Evolutionary conservation across 2,113 vertebrate species (phyloP), one percentile per base, ranked within the genome.

Genomic region (Ascaphus truei): DNA sequence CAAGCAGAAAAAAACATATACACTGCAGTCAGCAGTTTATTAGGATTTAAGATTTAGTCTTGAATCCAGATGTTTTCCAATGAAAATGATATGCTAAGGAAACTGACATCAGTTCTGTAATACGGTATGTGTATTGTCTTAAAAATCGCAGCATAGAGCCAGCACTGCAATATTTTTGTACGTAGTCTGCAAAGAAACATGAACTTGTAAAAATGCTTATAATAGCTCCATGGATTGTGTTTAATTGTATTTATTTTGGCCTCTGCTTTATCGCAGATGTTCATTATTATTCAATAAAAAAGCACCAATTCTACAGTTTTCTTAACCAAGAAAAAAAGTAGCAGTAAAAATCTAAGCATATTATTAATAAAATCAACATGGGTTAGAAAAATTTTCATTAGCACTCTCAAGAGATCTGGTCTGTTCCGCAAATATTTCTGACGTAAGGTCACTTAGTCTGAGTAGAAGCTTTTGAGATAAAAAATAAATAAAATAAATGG

Each of bases 171-270:
- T 45, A 61, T 25, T 61, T 45, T 9, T 23, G 18, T 43, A n/a
- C n/a, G 37, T n/a, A 59, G 36, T 39, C 18, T 57, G 30, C 43
- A 16, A 23, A 30, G 27, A 26, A 30, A 53, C 27, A 13, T 13
- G n/a, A 61, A 29, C 37, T 45, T 45, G 9, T 30, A 20, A 18
- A 45, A 45, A 27, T 18, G 22, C 37, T 53, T 53, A 45, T 26
- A 45, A 45, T 16, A 61, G n/a, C n/a, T 30, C 25, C n/a, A 3
- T 16, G 3, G 26, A 27, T 45, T 45, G 16, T 61, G 58, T 61
- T 61, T 61, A 22, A 57, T 57, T 57, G 31, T 57, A 57, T 57
- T 57, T 57, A 15, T 57, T 57, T 57, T 57, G 53, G 53, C 53
- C 30, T 57, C 7, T 1, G 9, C 27, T 18, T 22, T 18, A 4